Evolutionary conservation across 37 sponge, comb jelly and placozoan genomes (phyloP).

Genomic region (Haliclona indistincta): DNA sequence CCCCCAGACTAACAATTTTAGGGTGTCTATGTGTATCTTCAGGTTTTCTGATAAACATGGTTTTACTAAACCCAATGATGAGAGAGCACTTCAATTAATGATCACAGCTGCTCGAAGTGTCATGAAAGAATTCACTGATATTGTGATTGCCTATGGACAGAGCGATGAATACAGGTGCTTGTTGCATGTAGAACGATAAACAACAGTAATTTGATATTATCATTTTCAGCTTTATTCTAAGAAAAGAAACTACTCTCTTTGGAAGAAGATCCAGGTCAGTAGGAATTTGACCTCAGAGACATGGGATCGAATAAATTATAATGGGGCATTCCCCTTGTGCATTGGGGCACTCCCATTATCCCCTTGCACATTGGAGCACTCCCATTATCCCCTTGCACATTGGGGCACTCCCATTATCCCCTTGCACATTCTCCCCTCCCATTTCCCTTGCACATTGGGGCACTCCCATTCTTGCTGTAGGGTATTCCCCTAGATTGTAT

Average conservation of each 20-base stretch:
- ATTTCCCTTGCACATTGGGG: background rate
- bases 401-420: background rate
- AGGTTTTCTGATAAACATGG: conserved; percentile 83
- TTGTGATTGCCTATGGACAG: conserved; percentile 94
- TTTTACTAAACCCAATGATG: conserved; percentile 93
- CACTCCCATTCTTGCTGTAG: no score
- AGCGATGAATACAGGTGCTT: conserved; percentile 96
- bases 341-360: background rate
- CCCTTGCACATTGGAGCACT: no score
- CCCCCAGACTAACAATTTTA: background rate
- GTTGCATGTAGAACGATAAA: background rate
- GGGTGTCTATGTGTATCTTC: background rate
- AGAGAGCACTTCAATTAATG: conserved; percentile 91
- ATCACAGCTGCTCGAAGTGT: conserved; percentile 76
- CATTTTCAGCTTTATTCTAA: conserved; percentile 79
- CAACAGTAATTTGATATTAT: background rate
- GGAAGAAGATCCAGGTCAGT: conserved; percentile 77
- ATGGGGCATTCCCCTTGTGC: background rate
- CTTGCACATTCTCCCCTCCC: background rate
- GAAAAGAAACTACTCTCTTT: conserved; percentile 72
- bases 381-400: background rate
- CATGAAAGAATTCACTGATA: conserved; percentile 89
- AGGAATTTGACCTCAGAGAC: background rate
- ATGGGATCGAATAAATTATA: background rate
- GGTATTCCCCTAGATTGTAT: no score